Evolutionary conservation across 2,888 invertebrate genomes (phyloP).

Genomic region (Eumacrocentrus americanus): DNA sequence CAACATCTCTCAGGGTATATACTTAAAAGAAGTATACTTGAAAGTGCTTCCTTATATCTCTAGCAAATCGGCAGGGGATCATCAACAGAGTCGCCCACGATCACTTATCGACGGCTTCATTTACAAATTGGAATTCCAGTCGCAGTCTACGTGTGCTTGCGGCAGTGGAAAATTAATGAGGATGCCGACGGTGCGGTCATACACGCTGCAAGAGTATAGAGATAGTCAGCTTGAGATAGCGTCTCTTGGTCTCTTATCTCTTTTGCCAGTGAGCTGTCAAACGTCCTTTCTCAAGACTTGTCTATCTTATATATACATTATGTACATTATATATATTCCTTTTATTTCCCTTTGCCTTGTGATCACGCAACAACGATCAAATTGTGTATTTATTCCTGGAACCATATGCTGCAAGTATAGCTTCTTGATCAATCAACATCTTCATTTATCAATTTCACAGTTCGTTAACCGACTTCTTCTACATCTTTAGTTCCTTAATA

Average conservation of each 20-base stretch:
- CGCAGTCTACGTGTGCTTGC: constrained; percentile 21
- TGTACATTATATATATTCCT: neutral
- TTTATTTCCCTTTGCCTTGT: neutral
- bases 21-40: too few relatives aligned
- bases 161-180: constrained; percentile 43
- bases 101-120: constrained; percentile 53
- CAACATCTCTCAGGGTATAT: too few relatives aligned
- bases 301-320: neutral
- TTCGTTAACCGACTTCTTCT: constrained; percentile 5
- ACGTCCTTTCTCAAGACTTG: constrained; percentile 23
- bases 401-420: neutral
- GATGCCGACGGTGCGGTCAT: constrained; percentile 36
- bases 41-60: too few relatives aligned
- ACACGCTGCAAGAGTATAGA: constrained; percentile 36
- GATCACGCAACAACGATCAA: too few relatives aligned
- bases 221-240: constrained; percentile 32
- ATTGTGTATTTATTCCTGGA: too few relatives aligned
- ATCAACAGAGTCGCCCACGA: constrained; percentile 34
- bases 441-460: constrained; percentile 22
- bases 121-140: constrained; percentile 50
- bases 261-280: constrained; percentile 34
- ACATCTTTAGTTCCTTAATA: neutral
- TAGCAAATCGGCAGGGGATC: too few relatives aligned
- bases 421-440: neutral
- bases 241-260: constrained; percentile 26